These are phyloP conservation scores for Malurus cyaneus DNA, from an alignment of 2,113 vertebrate genomes.

Conservation along the genomic window DNA sequence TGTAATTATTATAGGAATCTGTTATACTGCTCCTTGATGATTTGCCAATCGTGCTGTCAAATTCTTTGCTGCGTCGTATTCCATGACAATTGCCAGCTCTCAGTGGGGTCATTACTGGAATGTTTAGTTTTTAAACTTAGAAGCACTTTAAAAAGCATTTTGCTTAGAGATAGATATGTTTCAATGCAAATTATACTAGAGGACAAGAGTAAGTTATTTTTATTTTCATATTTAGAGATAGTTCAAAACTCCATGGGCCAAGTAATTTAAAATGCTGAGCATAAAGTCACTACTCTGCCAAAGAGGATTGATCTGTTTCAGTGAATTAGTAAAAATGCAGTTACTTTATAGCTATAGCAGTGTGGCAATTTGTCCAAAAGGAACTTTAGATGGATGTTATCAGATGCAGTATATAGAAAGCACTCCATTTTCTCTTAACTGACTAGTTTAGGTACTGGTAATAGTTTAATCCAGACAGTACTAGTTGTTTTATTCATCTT, in stretches of 20 bases:
- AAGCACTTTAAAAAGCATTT: conserved; percentile 13
- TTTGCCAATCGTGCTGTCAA: conserved; percentile 53
- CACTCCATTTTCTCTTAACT: background rate
- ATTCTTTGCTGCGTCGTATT: conserved; percentile 24
- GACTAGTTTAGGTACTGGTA: background rate
- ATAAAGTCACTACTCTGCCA: background rate
- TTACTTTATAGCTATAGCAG: background rate
- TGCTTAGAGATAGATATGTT: background rate
- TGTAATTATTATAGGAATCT: conserved; percentile 8
- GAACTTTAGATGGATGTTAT: background rate
- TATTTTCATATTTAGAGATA: background rate
- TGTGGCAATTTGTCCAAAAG: background rate
- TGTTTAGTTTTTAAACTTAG: conserved; percentile 50
- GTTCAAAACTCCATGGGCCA: background rate
- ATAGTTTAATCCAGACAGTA: background rate
- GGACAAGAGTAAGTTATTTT: background rate
- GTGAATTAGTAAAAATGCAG: background rate
- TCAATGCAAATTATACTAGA: background rate
- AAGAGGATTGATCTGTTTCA: background rate
- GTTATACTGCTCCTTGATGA: conserved; percentile 37
- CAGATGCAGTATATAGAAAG: background rate
- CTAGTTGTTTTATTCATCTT: background rate
- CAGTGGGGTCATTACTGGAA: conserved; percentile 3
- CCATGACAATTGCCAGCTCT: conserved; percentile 42
- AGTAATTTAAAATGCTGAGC: background rate